Evolutionary conservation across 2,797 vertebrate genomes (phyloP).

Genomic region (Enteromius afrohamiltoni): DNA sequence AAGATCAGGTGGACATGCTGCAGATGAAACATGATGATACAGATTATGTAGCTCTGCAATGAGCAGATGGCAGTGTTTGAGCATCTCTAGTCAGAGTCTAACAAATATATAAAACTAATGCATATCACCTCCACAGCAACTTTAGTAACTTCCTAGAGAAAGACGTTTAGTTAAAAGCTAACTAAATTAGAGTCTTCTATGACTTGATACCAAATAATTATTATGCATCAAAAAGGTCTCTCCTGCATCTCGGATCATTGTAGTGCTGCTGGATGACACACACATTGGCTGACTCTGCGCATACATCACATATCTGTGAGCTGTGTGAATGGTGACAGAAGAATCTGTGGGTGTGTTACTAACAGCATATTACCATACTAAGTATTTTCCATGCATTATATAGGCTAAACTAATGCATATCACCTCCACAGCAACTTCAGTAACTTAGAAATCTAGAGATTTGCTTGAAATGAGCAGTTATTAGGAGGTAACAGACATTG

Average conservation of each 20-base stretch:
- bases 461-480: background rate
- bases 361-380: slow-evolving; percentile 1
- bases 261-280: background rate
- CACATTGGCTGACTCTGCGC: background rate
- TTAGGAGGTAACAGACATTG: background rate
- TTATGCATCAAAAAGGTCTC: background rate
- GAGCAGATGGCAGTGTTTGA: background rate
- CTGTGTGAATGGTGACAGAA: slow-evolving; percentile 1
- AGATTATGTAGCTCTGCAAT: slow-evolving; percentile 35
- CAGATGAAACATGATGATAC: slow-evolving; percentile 39
- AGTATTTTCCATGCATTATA: background rate
- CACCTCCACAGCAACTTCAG: background rate
- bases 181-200: background rate
- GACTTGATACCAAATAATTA: background rate
- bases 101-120: background rate
- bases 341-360: slow-evolving; percentile 8
- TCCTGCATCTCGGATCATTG: background rate
- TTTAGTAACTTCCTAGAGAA: background rate
- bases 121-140: too few species aligned
- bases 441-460: background rate
- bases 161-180: background rate
- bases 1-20: slow-evolving; percentile 28
- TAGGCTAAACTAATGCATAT: background rate
- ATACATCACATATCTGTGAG: slow-evolving; percentile 3
- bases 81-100: background rate